These are phyloP conservation scores for Cheumatopsyche charites DNA, from an alignment of 1,140 invertebrate genomes.

Conservation along the genomic window DNA sequence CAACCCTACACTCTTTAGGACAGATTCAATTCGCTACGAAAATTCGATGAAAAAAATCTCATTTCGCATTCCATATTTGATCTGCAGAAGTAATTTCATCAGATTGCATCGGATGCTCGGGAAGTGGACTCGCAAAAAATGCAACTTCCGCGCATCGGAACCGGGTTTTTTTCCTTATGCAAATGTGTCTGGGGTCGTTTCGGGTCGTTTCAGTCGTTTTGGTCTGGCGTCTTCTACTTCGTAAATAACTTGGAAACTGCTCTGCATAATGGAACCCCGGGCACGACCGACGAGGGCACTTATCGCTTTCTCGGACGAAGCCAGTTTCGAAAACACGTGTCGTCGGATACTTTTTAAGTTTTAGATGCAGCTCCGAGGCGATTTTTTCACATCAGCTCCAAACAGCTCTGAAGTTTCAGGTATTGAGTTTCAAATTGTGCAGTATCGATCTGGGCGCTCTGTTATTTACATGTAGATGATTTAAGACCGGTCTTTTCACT, in stretches of 20 bases:
- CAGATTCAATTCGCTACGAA: too few species aligned
- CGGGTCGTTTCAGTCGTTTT: too few species aligned
- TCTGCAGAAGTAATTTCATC: too few species aligned
- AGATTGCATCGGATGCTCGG: too few species aligned
- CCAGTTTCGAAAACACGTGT: constrained; percentile 1
- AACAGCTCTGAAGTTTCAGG: too few species aligned
- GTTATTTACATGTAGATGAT: background rate
- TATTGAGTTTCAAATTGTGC: too few species aligned
- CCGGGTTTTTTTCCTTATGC: background rate
- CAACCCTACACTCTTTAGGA: too few species aligned
- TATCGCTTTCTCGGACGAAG: background rate
- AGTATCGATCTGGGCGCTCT: background rate
- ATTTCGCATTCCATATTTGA: too few species aligned
- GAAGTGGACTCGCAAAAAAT: too few species aligned
- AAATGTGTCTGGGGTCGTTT: constrained; percentile 11
- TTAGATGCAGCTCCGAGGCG: background rate
- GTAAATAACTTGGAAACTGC: constrained; percentile 33
- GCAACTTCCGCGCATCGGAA: background rate
- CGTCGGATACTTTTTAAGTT: background rate
- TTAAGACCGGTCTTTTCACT: too few species aligned
- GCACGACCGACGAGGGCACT: constrained; percentile 5
- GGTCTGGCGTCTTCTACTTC: constrained; percentile 9
- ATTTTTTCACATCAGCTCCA: background rate
- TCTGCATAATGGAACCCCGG: constrained; percentile 23
- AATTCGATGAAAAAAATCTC: too few species aligned